Evolutionary conservation across 2,888 invertebrate genomes (phyloP), one percentile per base, ranked within the genome.

Genomic region (Cistogaster globosa): DNA sequence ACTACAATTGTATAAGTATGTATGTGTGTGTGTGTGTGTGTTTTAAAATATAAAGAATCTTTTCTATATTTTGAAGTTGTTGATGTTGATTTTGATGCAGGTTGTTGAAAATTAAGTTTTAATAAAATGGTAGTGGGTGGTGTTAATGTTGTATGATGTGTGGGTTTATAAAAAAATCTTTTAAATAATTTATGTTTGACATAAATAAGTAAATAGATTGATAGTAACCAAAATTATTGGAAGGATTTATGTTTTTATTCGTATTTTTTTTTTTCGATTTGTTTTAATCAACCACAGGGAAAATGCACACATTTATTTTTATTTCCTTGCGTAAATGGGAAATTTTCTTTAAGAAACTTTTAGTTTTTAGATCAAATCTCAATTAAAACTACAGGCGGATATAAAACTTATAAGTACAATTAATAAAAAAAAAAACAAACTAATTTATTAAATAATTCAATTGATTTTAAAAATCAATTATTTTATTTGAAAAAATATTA

Each of bases 281-380:
- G 18, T 60, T 78, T 55, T 72, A 81, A 81, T 85, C 78, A 82
- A 78, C 72, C 81, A 69, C 72, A 69, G 78, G 78, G 67, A 74
- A 77, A 78, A 79, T 86, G 83, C 83, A 86, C 87, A 87, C 84
- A 83, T 74, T 83, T 86, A 81, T 79, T 86, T 87, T 86, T 87
- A 87, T 83, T 86, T 87, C 87, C 86, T 87, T 87, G 87, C 78
- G 84, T 78, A 78, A 67, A 62, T 86, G 86, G 82, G 79, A 84
- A 80, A 79, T 79, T 84, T 81, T 79, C 80, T 78, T 84, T 67
- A 78, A 78, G 83, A 77, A 83, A 72, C 51, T 48, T 83, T 79
- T 85, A 77, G 74, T 83, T 85, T 67, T 82, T 58, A 62, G 71
- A 84, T 84, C 57, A 62, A 80, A 74, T 86, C 69, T 76, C 75